Conservation (phyloP, 1,140 invertebrate genomes). For the Megalonaias nervosa region DNA sequence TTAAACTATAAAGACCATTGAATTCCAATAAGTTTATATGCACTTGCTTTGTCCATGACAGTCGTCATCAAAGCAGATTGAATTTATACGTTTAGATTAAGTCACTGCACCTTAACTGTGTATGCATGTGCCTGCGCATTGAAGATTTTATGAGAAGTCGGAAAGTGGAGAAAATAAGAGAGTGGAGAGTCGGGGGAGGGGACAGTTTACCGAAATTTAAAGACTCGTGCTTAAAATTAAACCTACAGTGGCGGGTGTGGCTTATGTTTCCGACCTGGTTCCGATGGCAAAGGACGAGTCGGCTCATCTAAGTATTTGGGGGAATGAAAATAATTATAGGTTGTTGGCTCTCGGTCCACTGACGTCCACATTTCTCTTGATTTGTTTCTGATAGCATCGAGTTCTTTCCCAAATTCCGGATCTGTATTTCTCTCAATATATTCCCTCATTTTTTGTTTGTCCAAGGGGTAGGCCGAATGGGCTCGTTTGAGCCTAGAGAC, state of each 20-base stretch:
- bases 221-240: not conserved
- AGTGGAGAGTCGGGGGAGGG: too few species aligned
- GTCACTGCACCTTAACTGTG: not conserved
- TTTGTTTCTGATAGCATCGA: slow-evolving; percentile 49
- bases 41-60: too few species aligned
- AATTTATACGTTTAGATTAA: not conserved
- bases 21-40: too few species aligned
- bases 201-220: not conserved
- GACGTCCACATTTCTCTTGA: slow-evolving; percentile 54
- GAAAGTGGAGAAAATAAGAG: not conserved
- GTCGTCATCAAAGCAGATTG: too few species aligned
- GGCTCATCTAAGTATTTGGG: slow-evolving; percentile 41
- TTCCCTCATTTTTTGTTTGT: slow-evolving; percentile 48
- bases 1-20: too few species aligned
- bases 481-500: slow-evolving; percentile 52
- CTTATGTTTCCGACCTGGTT: slow-evolving; percentile 57
- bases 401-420: slow-evolving; percentile 37
- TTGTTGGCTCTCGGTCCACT: slow-evolving; percentile 42
- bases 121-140: not conserved
- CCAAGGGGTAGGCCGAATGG: slow-evolving; percentile 54
- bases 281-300: slow-evolving; percentile 46
- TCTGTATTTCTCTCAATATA: slow-evolving; percentile 33
- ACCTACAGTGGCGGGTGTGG: slow-evolving; percentile 65
- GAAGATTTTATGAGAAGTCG: not conserved
- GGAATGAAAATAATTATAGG: slow-evolving; percentile 49